Evolutionary conservation across 1,140 invertebrate species (phyloP), one percentile per base, ranked within the genome.

Genomic region (Papilio aristodemus): DNA sequence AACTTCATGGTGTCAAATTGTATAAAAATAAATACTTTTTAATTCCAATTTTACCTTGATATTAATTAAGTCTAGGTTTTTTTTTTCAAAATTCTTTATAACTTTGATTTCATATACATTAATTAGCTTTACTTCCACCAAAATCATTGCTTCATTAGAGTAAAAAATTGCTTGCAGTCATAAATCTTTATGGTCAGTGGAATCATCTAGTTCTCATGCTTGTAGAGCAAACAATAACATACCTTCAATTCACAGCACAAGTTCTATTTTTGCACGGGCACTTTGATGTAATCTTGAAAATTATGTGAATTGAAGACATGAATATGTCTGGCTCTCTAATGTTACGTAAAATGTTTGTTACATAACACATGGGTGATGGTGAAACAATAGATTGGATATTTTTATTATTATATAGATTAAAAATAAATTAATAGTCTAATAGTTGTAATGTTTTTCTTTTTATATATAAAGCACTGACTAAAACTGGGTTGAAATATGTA

Each of bases 281-380:
- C 77, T 68, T 68, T 70, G 63, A 37, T 70, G 43, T 70, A 68
- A 71, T 50, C 75, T 22, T 67, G 19, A 74, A 66, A 46, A 67
- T 63, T 27, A 66, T 72, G 87, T 90, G 88, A 89, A 89, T 90
- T 89, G 86, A 86, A 86, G 85, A 89, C 84, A 87, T 89, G 84
- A 63, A 76, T 81, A 86, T 84, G 86, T 90, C 88, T 90, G 88
- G 88, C 88, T 90, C 88, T 90, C 88, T 76, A 79, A 70, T 79
- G 46, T 32, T 59, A 68, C 38, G 39, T 67, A 19, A 13, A 67
- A 54, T 58, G 58, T 46, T 37, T 22, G 50, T 59, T 67, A 13
- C 9, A 7, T 57, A 57, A 25, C 9, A 37, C 13, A 41, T 37
- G 1, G 57, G 57, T 59, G 32, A 25, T 3, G 57, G 57, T 59